These are phyloP conservation scores for Chamaea fasciata DNA, from an alignment of 2,113 vertebrate species.

Conservation along the genomic window DNA sequence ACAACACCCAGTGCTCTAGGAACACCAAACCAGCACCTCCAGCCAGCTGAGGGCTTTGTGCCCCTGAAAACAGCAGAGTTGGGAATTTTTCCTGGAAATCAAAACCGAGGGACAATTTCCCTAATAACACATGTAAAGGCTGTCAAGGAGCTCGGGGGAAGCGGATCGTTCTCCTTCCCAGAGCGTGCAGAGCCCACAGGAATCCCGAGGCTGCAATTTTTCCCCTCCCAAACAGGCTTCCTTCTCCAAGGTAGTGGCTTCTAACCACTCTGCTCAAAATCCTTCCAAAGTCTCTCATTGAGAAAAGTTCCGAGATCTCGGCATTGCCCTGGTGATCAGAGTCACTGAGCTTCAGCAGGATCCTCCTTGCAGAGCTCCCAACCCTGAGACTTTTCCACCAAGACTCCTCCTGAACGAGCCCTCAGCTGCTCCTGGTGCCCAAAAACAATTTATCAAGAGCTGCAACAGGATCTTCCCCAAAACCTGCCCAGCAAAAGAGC, in stretches of 20 bases:
- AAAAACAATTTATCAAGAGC: background rate
- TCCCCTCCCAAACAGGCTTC: background rate
- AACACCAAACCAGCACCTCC: background rate
- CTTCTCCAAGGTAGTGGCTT: background rate
- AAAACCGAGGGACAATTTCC: background rate
- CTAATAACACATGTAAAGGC: background rate
- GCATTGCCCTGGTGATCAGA: background rate
- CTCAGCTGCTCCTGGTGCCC: background rate
- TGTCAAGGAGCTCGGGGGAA: background rate
- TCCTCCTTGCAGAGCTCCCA: background rate
- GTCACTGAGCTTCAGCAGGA: background rate
- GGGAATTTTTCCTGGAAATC: conserved; percentile 1
- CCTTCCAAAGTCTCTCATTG: background rate
- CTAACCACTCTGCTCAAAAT: background rate
- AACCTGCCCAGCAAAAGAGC: background rate
- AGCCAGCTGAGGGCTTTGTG: background rate
- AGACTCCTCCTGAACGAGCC: background rate
- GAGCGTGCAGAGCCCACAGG: background rate
- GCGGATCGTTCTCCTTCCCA: background rate
- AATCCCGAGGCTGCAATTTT: background rate
- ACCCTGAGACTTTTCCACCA: background rate
- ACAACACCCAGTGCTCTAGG: background rate
- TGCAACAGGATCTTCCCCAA: background rate
- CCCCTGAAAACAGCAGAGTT: background rate
- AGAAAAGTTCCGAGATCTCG: background rate